Percentiles rank a stretch among this genome's conserved stretches.
phyloP scores from a whole-genome alignment of 2,113 vertebrate genomes.

The Vireo altiloquus region DNA sequence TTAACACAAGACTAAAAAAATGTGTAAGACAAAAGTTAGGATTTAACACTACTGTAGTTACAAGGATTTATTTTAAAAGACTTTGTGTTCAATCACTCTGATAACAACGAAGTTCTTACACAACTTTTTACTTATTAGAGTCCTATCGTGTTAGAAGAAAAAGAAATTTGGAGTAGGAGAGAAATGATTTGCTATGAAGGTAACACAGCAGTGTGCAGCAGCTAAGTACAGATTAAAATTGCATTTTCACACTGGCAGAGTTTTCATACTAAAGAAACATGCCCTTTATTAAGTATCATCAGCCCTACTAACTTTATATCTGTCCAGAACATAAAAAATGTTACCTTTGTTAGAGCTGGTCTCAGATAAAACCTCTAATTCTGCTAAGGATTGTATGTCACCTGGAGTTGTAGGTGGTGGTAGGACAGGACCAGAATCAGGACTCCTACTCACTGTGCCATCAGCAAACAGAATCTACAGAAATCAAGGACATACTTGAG shows the following conservation, averaged over 20 bases:
- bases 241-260: neutral
- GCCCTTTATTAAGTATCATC: neutral
- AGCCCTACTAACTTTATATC: neutral
- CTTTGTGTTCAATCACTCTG: neutral
- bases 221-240: neutral
- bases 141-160: neutral
- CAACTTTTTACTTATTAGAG: neutral
- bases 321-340: neutral
- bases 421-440: constrained; percentile 78
- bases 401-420: neutral
- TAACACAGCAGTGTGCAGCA: neutral
- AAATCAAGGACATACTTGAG: neutral
- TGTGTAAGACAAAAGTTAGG: neutral
- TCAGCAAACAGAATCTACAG: constrained; percentile 88
- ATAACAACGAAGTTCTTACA: neutral
- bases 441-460: constrained; percentile 82
- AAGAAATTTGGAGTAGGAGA: neutral
- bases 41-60: neutral
- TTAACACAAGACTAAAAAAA: neutral
- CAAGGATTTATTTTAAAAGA: neutral
- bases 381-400: neutral
- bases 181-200: neutral
- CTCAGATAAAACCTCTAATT: constrained; percentile 21
- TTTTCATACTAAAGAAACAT: neutral
- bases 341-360: constrained; percentile 71